Conservation (phyloP, 1,140 invertebrate species). For the Phymastichus coffea region DNA sequence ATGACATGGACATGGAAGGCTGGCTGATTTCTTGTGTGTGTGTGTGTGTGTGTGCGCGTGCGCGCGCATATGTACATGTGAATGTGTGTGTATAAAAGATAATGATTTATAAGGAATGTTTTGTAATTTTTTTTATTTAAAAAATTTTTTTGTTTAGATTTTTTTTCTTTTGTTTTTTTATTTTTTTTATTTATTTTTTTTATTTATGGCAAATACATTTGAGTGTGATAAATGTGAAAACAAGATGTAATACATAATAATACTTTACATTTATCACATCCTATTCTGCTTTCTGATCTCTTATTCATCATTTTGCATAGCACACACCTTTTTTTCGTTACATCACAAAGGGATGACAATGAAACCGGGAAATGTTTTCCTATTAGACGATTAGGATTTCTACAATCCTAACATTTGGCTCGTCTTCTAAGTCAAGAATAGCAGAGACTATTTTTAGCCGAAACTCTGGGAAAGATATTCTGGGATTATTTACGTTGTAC, state of each 20-base stretch:
- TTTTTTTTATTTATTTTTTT: background rate
- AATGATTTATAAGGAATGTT: no score
- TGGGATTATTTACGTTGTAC: constrained; percentile 12
- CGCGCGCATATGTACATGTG: no score
- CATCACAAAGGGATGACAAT: background rate
- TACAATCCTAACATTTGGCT: background rate
- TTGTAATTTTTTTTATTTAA: no score
- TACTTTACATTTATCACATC: no score
- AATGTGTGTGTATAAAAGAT: no score
- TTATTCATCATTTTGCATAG: background rate
- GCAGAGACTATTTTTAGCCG: background rate
- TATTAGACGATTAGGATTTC: constrained; percentile 4
- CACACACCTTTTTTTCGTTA: background rate
- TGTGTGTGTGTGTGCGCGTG: background rate
- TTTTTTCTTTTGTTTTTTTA: no score
- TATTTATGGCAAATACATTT: background rate
- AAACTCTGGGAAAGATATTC: constrained; percentile 17
- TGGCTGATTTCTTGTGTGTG: background rate
- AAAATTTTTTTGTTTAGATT: no score
- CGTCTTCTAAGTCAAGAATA: background rate
- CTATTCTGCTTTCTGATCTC: background rate
- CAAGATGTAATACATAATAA: no score
- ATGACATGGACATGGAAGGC: constrained; percentile 1
- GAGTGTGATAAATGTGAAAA: no score
- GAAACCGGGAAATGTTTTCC: background rate